Evolutionary conservation across 2,113 vertebrate genomes (phyloP).

Genomic region (Entomyzon cyanotis): DNA sequence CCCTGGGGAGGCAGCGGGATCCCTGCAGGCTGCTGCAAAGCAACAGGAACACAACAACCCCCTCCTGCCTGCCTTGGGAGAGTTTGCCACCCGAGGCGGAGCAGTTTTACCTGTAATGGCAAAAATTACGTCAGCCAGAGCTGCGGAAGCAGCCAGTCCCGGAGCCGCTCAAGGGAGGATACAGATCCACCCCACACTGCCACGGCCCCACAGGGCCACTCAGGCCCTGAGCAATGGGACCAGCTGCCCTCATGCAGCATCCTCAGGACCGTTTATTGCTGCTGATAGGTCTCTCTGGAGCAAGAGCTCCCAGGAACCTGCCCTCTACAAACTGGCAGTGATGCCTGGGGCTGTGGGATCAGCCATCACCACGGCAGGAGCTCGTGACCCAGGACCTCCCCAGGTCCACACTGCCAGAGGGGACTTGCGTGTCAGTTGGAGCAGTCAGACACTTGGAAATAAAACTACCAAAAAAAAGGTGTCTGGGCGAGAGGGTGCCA

Average conservation of each 20-base stretch:
- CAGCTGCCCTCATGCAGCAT: background rate
- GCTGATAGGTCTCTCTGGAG: background rate
- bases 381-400: accelerated
- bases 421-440: background rate
- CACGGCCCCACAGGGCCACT: background rate
- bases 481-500: accelerated
- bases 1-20: background rate
- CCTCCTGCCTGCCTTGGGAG: background rate
- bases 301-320: background rate
- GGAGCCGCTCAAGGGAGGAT: accelerated
- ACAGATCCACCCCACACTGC: background rate
- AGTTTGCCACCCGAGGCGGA: background rate
- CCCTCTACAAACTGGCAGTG: accelerated
- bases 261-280: background rate
- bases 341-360: background rate
- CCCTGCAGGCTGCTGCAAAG: background rate
- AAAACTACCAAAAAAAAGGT: background rate
- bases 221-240: accelerated
- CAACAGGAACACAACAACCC: slow-evolving; percentile 6
- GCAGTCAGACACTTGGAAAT: background rate
- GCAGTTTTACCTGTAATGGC: background rate
- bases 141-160: background rate
- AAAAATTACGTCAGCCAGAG: slow-evolving; percentile 51
- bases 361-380: accelerated
- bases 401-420: accelerated